Conservation (phyloP, 2,888 invertebrate species). For the Stegophylla sp. region DNA sequence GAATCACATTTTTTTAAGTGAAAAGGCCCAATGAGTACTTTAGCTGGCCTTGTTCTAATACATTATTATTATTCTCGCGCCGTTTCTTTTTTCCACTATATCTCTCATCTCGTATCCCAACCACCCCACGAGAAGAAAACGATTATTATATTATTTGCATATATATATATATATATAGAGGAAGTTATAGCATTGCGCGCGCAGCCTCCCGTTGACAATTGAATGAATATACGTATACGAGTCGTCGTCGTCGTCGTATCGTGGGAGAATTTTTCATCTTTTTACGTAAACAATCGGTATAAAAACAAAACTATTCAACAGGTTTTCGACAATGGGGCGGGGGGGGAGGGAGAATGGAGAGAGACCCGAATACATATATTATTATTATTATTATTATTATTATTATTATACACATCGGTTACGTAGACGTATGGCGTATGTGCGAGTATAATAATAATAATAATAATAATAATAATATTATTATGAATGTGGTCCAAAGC, state of each 20-base stretch:
- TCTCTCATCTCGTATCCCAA: too few species aligned
- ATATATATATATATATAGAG: not conserved
- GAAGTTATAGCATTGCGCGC: slow-evolving; percentile 14
- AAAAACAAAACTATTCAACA: slow-evolving; percentile 31
- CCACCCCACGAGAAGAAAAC: not conserved
- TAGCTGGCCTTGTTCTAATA: too few species aligned
- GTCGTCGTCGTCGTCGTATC: slow-evolving; percentile 13
- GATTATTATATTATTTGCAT: slow-evolving; percentile 25
- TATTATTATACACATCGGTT: not conserved
- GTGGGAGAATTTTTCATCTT: slow-evolving; percentile 44
- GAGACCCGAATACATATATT: not conserved
- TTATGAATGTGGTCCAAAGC: not conserved
- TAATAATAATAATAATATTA: not conserved
- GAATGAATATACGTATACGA: not conserved
- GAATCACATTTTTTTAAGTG: too few species aligned
- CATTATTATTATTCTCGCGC: not conserved
- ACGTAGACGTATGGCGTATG: not conserved
- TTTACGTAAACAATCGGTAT: slow-evolving; percentile 39
- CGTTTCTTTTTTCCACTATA: too few species aligned
- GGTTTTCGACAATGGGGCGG: not conserved
- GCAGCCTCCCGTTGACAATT: not conserved
- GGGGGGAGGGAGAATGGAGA: not conserved
- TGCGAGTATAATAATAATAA: not conserved
- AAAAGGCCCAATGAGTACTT: too few species aligned
- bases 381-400: too few species aligned